Evolutionary conservation across 2,797 vertebrate species (phyloP).

Genomic region (Brotula barbata): DNA sequence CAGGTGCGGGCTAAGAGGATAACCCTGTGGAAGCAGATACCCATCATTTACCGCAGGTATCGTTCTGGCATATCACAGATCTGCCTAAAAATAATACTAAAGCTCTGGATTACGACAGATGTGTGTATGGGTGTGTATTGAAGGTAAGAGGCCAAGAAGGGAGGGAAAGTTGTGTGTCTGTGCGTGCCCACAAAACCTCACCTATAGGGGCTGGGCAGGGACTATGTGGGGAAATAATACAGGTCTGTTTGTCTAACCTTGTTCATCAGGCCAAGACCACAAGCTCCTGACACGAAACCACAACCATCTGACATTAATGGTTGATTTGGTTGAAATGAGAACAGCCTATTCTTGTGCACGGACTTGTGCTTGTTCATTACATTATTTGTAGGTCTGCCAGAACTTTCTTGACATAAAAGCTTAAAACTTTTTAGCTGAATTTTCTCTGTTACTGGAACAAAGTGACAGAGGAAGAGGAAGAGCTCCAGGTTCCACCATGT

Average conservation of each 20-base stretch:
- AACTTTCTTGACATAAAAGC: constrained; percentile 15
- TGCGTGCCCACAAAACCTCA: constrained; percentile 55
- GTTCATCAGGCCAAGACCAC: constrained; percentile 59
- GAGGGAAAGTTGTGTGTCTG: constrained; percentile 53
- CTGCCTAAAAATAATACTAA: constrained; percentile 65
- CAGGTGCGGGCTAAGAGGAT: constrained; percentile 52
- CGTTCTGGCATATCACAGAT: constrained; percentile 49
- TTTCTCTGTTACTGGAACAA: constrained; percentile 11
- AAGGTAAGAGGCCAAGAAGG: constrained; percentile 15
- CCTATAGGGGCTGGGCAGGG: constrained; percentile 52
- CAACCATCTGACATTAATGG: constrained; percentile 45
- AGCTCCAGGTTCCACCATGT: not conserved
- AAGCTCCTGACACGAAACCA: constrained; percentile 50
- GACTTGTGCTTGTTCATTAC: constrained; percentile 35
- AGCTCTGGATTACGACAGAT: constrained; percentile 49
- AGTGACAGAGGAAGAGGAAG: not conserved
- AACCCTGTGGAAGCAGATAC: constrained; percentile 67
- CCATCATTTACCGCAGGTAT: constrained; percentile 57
- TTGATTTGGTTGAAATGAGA: constrained; percentile 27
- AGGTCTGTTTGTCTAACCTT: constrained; percentile 73
- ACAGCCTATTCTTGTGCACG: constrained; percentile 27
- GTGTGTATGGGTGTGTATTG: constrained; percentile 22
- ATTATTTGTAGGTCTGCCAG: constrained; percentile 17
- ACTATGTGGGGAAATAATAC: constrained; percentile 55
- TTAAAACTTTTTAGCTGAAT: constrained; percentile 20